Evolutionary conservation across 2,113 vertebrate species (phyloP).

Genomic region (Pithys albifrons): DNA sequence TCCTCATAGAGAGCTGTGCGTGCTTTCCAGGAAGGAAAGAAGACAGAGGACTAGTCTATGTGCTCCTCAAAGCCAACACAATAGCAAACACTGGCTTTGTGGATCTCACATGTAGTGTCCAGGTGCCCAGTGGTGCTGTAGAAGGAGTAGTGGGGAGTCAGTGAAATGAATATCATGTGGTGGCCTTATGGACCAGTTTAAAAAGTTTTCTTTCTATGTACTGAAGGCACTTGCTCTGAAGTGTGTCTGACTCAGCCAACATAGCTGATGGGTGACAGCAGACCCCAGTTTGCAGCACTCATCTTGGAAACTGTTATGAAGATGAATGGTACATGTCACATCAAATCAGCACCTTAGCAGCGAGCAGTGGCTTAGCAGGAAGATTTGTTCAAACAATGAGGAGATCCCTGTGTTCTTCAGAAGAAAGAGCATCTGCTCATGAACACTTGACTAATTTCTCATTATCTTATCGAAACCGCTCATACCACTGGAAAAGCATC

Average conservation of each 20-base stretch:
- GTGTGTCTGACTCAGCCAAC: neutral
- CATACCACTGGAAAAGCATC: slow-evolving; percentile 25
- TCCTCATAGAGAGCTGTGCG: neutral
- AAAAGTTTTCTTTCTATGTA: neutral
- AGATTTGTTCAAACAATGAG: slow-evolving; percentile 53
- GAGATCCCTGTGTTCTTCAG: slow-evolving; percentile 31
- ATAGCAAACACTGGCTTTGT: neutral
- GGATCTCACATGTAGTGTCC: fast-evolving
- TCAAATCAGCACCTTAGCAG: slow-evolving; percentile 50
- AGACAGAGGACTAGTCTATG: neutral
- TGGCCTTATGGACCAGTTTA: neutral
- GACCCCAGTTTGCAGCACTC: neutral
- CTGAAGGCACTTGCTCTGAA: neutral
- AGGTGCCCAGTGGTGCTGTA: fast-evolving
- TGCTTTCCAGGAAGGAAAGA: neutral
- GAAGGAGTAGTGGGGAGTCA: neutral
- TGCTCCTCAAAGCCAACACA: neutral
- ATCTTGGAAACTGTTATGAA: slow-evolving; percentile 30
- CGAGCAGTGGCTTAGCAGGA: slow-evolving; percentile 31
- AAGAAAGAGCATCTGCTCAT: slow-evolving; percentile 59
- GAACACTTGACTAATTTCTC: slow-evolving; percentile 65
- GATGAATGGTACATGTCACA: neutral
- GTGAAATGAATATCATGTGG: fast-evolving
- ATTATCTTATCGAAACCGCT: slow-evolving; percentile 57
- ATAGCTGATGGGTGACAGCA: neutral